A percentile compares a stretch with the other conserved stretches of the same genome.
Evolutionary conservation across 2,113 vertebrate species (phyloP).

Genomic region (Pholis gunnellus): DNA sequence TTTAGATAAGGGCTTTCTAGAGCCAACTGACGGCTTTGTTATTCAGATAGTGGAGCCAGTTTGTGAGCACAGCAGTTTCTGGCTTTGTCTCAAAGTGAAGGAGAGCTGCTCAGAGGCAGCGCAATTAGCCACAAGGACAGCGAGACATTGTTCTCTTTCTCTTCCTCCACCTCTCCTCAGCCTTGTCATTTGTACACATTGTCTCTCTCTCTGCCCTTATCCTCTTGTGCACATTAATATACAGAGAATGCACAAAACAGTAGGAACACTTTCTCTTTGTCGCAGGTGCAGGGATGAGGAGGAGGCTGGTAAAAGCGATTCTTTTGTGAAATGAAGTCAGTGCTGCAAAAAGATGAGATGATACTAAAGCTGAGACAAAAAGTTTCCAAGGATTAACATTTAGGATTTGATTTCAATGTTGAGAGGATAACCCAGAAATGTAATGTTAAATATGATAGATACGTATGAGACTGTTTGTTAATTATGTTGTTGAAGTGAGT

Average conservation of each 20-base stretch:
- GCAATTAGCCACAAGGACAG: constrained; percentile 71
- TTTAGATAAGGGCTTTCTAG: constrained; percentile 48
- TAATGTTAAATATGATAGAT: neutral
- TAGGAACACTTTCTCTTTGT: constrained; percentile 6
- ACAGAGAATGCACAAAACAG: constrained; percentile 19
- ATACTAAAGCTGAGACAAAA: neutral
- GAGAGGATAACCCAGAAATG: neutral
- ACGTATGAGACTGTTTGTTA: neutral
- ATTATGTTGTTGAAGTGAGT: neutral
- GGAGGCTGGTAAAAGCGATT: constrained; percentile 18
- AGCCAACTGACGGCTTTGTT: constrained; percentile 48
- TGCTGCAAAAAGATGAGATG: neutral
- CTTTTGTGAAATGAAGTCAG: constrained; percentile 1
- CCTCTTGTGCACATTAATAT: constrained; percentile 5
- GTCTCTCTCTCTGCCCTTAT: constrained; percentile 3
- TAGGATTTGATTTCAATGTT: neutral
- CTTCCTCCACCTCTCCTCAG: constrained; percentile 31
- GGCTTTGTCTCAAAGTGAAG: constrained; percentile 63
- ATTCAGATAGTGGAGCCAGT: constrained; percentile 52
- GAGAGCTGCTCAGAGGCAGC: constrained; percentile 38
- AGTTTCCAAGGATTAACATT: neutral
- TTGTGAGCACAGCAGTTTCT: constrained; percentile 62
- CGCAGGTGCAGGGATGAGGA: neutral
- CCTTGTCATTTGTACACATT: constrained; percentile 10
- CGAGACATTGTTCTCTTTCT: constrained; percentile 51